Evolutionary conservation across 2,797 vertebrate genomes (phyloP).

Genomic region (Anguilla megastoma): DNA sequence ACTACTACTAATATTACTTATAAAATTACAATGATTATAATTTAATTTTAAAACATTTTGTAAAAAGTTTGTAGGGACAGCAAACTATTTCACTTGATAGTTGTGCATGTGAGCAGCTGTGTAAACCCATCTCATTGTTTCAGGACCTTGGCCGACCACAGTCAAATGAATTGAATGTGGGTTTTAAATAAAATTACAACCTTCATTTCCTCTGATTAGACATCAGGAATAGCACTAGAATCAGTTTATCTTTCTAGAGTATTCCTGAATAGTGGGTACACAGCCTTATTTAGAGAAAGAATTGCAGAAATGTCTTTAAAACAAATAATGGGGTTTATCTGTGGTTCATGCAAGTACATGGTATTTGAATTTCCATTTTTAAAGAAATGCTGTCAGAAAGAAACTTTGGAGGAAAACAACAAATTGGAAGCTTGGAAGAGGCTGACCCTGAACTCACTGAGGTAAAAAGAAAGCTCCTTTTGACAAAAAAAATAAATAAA

Average conservation of each 20-base stretch:
- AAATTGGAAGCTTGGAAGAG: not conserved
- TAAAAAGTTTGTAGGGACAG: not conserved
- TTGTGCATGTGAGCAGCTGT: not conserved
- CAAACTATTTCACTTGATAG: not conserved
- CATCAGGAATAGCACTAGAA: constrained; percentile 7
- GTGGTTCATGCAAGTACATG: not conserved
- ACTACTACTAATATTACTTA: not conserved
- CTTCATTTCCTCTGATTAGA: constrained; percentile 20
- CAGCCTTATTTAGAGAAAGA: not conserved
- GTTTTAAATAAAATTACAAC: constrained; percentile 15
- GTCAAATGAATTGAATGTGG: constrained; percentile 7
- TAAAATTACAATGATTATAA: not conserved
- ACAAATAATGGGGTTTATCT: not conserved
- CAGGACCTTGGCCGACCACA: not conserved
- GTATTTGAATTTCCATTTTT: not conserved
- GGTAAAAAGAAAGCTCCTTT: not conserved
- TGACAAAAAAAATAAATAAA: not conserved
- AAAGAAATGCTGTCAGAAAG: not conserved
- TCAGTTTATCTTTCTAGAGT: constrained; percentile 15
- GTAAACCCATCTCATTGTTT: not conserved
- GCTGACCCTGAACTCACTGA: not conserved
- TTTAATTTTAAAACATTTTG: not conserved
- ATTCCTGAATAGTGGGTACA: not conserved
- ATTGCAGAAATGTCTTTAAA: not conserved
- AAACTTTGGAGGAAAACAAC: not conserved